phyloP scores from a whole-genome alignment of 92 coral and sea anemone species.

The Siderastrea radians region DNA sequence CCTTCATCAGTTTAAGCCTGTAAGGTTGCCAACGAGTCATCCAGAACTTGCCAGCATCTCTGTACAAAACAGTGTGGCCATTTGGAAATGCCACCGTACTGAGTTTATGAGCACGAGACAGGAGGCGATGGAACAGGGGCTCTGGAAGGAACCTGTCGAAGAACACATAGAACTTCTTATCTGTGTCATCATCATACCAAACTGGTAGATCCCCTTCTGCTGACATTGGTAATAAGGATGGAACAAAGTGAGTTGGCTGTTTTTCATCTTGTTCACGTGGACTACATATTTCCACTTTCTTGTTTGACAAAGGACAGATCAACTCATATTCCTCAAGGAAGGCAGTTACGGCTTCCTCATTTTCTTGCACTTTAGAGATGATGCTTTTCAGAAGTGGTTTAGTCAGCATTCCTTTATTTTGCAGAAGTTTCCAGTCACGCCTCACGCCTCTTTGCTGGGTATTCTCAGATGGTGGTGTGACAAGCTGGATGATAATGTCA shows the following conservation, averaged over 20 bases:
- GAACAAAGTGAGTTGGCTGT: slow-evolving; percentile 57
- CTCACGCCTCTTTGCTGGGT: no score
- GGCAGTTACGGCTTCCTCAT: slow-evolving; percentile 33
- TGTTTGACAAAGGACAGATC: slow-evolving; percentile 57
- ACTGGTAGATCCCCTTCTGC: slow-evolving; percentile 7
- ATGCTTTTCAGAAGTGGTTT: slow-evolving; percentile 40
- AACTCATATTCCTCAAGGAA: slow-evolving; percentile 67
- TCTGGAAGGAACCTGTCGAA: slow-evolving; percentile 54
- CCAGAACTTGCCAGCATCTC: slow-evolving; percentile 70
- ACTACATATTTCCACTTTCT: background rate
- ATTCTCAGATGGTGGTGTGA: no score
- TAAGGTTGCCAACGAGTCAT: slow-evolving; percentile 44
- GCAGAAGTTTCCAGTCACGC: no score
- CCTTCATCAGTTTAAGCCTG: slow-evolving; percentile 48
- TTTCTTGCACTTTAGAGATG: slow-evolving; percentile 33
- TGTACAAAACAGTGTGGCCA: slow-evolving; percentile 7
- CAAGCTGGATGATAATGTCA: no score
- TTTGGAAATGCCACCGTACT: slow-evolving; percentile 16
- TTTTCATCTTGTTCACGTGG: background rate
- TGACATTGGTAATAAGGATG: slow-evolving; percentile 56
- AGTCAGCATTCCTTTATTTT: slow-evolving; percentile 40
- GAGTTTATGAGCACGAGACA: slow-evolving; percentile 20
- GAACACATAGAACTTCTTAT: slow-evolving; percentile 9
- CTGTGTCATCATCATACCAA: slow-evolving; percentile 44
- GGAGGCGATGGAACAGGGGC: slow-evolving; percentile 43